Evolutionary conservation across 2,797 vertebrate species (phyloP).

Genomic region (Chaenodraco wilsoni): DNA sequence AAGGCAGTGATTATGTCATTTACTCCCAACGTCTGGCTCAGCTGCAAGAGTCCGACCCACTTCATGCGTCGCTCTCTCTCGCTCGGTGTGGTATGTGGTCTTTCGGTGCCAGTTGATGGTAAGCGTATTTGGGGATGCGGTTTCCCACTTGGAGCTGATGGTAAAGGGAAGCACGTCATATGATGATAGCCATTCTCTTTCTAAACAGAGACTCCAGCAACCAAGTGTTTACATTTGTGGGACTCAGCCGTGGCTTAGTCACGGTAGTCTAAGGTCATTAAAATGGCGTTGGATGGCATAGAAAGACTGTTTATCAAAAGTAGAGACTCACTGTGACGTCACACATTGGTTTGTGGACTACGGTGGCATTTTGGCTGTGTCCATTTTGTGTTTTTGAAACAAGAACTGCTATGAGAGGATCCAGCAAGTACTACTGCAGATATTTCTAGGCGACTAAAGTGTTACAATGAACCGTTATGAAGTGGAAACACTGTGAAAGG

Average conservation of each 20-base stretch:
- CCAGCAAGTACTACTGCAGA: too few species aligned
- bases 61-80: constrained; percentile 54
- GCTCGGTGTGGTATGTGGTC: constrained; percentile 67
- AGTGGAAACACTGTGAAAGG: too few species aligned
- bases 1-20: constrained; percentile 81
- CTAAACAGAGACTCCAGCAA: constrained; percentile 17
- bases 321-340: too few species aligned
- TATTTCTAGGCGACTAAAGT: too few species aligned
- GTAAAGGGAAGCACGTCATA: constrained; percentile 61
- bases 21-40: constrained; percentile 65
- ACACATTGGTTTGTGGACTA: too few species aligned
- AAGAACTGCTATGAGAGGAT: too few species aligned
- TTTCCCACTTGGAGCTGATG: constrained; percentile 68
- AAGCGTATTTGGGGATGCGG: constrained; percentile 69
- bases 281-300: neutral
- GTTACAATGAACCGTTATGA: too few species aligned
- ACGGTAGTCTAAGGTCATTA: constrained; percentile 1
- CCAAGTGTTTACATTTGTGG: constrained; percentile 29
- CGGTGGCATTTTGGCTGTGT: too few species aligned
- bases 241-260: constrained; percentile 35
- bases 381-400: too few species aligned
- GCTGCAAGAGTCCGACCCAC: constrained; percentile 58
- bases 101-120: constrained; percentile 51
- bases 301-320: too few species aligned
- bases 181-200: constrained; percentile 28